Base-by-base conservation (phyloP, 2,113 vertebrate genomes). In the Spea multiplicata region DNA sequence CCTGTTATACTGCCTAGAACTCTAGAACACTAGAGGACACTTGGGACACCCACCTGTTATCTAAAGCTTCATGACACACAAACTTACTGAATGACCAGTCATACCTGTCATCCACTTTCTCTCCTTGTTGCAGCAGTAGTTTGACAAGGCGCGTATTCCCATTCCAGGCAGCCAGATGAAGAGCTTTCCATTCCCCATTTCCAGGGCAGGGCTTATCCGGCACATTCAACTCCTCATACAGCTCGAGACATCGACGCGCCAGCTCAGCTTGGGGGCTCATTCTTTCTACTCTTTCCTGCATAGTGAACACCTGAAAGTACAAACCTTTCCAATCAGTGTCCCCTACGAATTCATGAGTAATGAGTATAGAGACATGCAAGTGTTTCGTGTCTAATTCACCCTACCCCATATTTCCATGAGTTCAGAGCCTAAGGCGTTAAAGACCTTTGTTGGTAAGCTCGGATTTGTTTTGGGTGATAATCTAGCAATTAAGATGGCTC, bases 91-190 rank as follows among this genome's bases (percentile, higher is more conserved):
- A 30, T 30, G 30, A 30, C 30, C 30, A 30, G 30, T 30, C 84
- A 81, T 83, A 90, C 88, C 86, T 84, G 83, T 82, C 83, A 6
- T 88, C 84, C 46, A 85, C 71, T 0, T 48, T 72, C 4, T 85
- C 85, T 4, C 89, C 86, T 47, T 85, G 86, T 13, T 81, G 80
- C 44, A 90, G 80, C 8, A 88, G 48, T 68, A 83, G 83, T 9
- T 70, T 83, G 3, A 85, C 83, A 65, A 85, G 75, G 45, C 59
- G 50, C 0, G 6, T 12, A 13, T 81, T 70, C 5, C 87, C 86
- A 3, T 14, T 66, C 82, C 84, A 77, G 71, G 83, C 84, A 0
- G 85, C 89, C 73, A 53, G 57, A 44, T 87, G 82, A 44, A 89
- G 82, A 9, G 3, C 47, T 4, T 70, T 73, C 81, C 83, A 61